Evolutionary conservation across 2,888 invertebrate species (phyloP), one percentile per base, ranked within the genome.

Genomic region (Cheilosia scutellata): DNA sequence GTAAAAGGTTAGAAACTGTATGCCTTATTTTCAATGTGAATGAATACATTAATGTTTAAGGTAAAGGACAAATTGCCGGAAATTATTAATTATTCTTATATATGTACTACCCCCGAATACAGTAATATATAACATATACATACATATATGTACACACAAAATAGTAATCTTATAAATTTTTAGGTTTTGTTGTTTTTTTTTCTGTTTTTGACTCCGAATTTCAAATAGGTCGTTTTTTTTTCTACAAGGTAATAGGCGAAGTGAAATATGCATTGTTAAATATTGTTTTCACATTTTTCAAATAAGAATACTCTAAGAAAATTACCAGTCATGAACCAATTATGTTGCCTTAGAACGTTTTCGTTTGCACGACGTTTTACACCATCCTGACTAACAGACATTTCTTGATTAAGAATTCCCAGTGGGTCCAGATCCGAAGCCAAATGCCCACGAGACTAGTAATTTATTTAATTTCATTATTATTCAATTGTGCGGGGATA

Each of bases 361-460:
- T 93, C 93, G 88, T 92, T 93, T 88, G 93, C 93, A 87, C 93
- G 92, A 88, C 92, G 92, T 89, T 90, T 90, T 87, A 91, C 90
- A 88, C 93, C 93, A 90, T 92, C 93, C 89, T 91, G 90, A 90
- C 91, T 90, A 89, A 91, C 89, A 86, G 90, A 91, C 88, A 90
- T 90, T 89, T 91, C 92, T 89, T 89, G 90, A 78, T 90, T 90
- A 88, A 93, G 91, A 89, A 98, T 95, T 88, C 94, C 94, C 87
- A 98, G 93, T 4, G 98, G 98, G 92, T 98, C 98, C 88, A 96
- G 94, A 90, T 96, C 95, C 55, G 97, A 96, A 89, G 96, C 94
- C 90, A 96, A 94, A 92, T 97, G 97, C 77, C 97, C 97, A 88
- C 97, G 95, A 88, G 95, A 94, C 96, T 98, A 95, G 88, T 88